Percentiles rank a stretch among this genome's conserved stretches.
These are phyloP conservation scores for Lasiurus cinereus DNA, from an alignment of 2,113 vertebrate genomes.

Conservation along the genomic window DNA sequence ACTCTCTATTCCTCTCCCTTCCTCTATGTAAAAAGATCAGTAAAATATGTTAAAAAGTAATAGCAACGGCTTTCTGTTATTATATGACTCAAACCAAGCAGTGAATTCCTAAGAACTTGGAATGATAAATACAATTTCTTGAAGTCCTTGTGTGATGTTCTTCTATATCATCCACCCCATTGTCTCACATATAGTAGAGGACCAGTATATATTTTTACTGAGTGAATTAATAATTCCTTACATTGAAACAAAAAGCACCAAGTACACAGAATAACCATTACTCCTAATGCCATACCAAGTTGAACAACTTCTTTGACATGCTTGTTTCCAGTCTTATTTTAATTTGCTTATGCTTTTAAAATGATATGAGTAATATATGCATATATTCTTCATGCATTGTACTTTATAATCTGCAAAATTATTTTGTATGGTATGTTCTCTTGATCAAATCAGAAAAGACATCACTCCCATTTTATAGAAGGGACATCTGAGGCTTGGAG, in stretches of 20 bases:
- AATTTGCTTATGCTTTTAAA: conserved; percentile 47
- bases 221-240: conserved; percentile 8
- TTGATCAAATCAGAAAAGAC: not conserved
- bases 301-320: not conserved
- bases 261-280: not conserved
- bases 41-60: too few relatives aligned
- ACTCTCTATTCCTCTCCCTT: too few relatives aligned
- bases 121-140: not conserved
- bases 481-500: not conserved
- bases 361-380: not conserved
- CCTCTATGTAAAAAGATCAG: too few relatives aligned
- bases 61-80: not conserved
- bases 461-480: not conserved
- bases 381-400: not conserved
- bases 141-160: conserved; percentile 12
- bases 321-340: not conserved
- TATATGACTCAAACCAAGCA: not conserved
- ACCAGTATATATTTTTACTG: not conserved
- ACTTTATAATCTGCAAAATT: conserved; percentile 24
- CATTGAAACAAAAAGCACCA: conserved; percentile 28
- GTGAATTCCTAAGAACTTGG: not conserved
- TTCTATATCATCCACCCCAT: not conserved
- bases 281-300: not conserved
- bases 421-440: conserved; percentile 47
- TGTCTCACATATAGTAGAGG: not conserved